A percentile compares a stretch with the other conserved stretches of the same genome.
phyloP scores from a whole-genome alignment of 2,888 invertebrate genomes.

The Diloba caeruleocephala region DNA sequence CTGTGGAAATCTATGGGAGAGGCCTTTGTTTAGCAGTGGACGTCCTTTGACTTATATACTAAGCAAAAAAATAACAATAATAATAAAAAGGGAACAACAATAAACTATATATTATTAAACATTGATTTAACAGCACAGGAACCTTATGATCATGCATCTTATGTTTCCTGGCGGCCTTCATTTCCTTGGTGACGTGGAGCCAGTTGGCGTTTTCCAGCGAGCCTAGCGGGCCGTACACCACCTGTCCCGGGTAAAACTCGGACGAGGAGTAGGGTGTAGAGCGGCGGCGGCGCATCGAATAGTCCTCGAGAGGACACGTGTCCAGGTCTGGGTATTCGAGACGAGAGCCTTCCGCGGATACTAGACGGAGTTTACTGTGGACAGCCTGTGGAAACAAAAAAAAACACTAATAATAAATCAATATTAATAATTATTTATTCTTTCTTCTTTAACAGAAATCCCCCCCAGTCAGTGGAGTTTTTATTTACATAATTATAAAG shows the following conservation, averaged over 20 bases:
- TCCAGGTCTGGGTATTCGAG: slow-evolving; percentile 91
- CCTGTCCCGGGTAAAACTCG: slow-evolving; percentile 86
- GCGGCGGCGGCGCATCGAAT: slow-evolving; percentile 91
- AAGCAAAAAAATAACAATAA: no score
- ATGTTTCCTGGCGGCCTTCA: slow-evolving; percentile 90
- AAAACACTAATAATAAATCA: not conserved
- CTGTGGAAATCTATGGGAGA: no score
- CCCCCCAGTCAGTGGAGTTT: no score
- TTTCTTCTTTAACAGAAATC: not conserved
- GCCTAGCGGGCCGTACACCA: slow-evolving; percentile 92
- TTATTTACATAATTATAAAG: no score
- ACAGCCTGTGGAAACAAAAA: slow-evolving; percentile 79
- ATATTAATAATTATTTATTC: not conserved
- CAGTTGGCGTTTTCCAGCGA: slow-evolving; percentile 94
- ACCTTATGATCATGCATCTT: slow-evolving; percentile 89
- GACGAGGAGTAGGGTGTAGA: slow-evolving; percentile 83
- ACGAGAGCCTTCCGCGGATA: slow-evolving; percentile 91
- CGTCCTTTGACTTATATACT: no score
- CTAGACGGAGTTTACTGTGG: slow-evolving; percentile 91
- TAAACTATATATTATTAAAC: no score
- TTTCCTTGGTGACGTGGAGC: slow-evolving; percentile 93
- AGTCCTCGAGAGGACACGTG: slow-evolving; percentile 92
- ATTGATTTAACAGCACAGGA: not conserved
- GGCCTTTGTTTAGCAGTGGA: no score
- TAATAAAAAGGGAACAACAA: no score